Base-by-base conservation (phyloP, 1,140 invertebrate genomes). In the Bathynomus jamesi region DNA sequence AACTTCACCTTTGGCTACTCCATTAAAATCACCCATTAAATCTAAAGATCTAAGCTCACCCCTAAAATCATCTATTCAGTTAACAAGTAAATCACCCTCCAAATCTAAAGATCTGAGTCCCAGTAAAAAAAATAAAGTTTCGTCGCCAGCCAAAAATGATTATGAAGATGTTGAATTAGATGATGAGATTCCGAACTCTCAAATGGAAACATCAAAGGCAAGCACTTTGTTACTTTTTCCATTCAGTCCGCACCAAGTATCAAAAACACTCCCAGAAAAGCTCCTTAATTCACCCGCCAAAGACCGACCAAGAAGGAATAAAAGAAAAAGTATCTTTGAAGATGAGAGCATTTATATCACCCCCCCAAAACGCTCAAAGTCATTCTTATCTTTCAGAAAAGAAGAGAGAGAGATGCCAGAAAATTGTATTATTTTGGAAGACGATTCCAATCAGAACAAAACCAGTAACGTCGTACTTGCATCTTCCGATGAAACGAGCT, bases 101-200 rank as follows among this genome's bases (percentile, higher is more conserved):
- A n/a, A n/a, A n/a, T n/a, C n/a, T n/a, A n/a, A n/a, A n/a, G n/a
- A n/a, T n/a, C n/a, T n/a, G n/a, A n/a, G n/a, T n/a, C n/a, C n/a
- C n/a, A n/a, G n/a, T n/a, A n/a, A n/a, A n/a, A n/a, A n/a, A n/a
- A n/a, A n/a, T n/a, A n/a, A n/a, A n/a, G n/a, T n/a, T n/a, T n/a
- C n/a, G n/a, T n/a, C n/a, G n/a, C n/a, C n/a, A n/a, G n/a, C n/a
- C 31, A n/a, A 70, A 24, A 1, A 25, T 17, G 28, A 11, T 21
- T 24, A 63, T 29, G 31, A 27, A 17, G 67, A 70, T 21, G 71
- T 29, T 24, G 67, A 74, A 32, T 74, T 72, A 25, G 72, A 77
- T 3, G 72, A 74, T 21, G 70, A 70, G 30, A 72, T 74, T 28
- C 66, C 70, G 10, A 53, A 63, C 32, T 73, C 71, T 31, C 70